These are phyloP conservation scores for Clarias laeviceps DNA, from an alignment of 2,797 vertebrate genomes.

Conservation along the genomic window DNA sequence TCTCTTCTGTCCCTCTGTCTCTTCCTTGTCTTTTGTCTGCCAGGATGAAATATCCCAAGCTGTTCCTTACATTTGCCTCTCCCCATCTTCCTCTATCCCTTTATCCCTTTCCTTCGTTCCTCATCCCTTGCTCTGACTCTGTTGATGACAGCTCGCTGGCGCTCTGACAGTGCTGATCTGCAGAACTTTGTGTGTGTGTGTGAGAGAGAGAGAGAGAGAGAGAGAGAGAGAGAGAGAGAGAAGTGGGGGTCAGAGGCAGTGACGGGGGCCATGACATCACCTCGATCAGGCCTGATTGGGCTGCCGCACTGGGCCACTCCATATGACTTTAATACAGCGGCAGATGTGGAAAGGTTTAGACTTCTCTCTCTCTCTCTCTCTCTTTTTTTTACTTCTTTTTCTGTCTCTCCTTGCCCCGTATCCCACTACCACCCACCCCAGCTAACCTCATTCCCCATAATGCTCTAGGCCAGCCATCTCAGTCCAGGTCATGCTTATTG, in stretches of 20 bases:
- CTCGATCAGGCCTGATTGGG: conserved; percentile 78
- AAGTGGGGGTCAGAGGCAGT: conserved; percentile 62
- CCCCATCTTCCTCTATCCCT: conserved; percentile 30
- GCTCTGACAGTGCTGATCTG: conserved; percentile 62
- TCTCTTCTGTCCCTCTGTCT: conserved; percentile 24
- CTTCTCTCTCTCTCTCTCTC: conserved; percentile 13
- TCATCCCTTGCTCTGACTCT: conserved; percentile 48
- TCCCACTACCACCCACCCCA: conserved; percentile 13
- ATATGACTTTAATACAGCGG: conserved; percentile 80
- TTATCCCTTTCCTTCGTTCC: conserved; percentile 37
- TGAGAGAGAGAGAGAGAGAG: not conserved
- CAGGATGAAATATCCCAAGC: conserved; percentile 37
- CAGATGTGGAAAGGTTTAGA: conserved; percentile 72
- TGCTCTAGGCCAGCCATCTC: conserved; percentile 65
- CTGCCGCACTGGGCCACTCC: conserved; percentile 62
- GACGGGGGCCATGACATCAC: conserved; percentile 77
- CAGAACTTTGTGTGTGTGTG: conserved; percentile 52
- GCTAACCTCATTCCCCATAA: conserved; percentile 45
- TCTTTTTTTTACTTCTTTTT: conserved; percentile 35
- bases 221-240: conserved; percentile 3
- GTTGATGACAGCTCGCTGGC: conserved; percentile 76
- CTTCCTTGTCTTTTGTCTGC: conserved; percentile 24
- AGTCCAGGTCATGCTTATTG: conserved; percentile 66
- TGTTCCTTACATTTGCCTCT: conserved; percentile 42
- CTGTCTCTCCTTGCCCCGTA: conserved; percentile 46